Percentiles rank a stretch among this genome's conserved stretches.
Evolutionary conservation across 2,797 vertebrate genomes (phyloP).

Genomic region (Poecilia wingei): DNA sequence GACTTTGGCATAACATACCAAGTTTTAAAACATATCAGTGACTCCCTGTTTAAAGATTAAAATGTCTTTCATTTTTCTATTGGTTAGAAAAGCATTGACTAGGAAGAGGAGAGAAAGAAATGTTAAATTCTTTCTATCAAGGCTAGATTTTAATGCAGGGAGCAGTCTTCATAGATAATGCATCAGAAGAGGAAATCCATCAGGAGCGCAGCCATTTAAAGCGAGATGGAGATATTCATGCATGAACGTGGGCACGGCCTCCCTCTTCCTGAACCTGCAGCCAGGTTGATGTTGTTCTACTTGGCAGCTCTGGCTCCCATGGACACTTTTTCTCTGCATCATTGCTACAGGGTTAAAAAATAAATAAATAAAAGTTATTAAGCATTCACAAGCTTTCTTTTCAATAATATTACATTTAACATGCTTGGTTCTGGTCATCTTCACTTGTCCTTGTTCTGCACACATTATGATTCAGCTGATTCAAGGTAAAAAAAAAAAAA

Average conservation of each 20-base stretch:
- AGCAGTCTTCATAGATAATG: constrained; percentile 79
- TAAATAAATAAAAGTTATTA: constrained; percentile 53
- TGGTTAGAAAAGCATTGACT: constrained; percentile 45
- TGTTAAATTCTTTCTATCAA: constrained; percentile 53
- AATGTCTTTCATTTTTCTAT: constrained; percentile 53
- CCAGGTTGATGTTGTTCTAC: constrained; percentile 48
- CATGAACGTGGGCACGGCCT: constrained; percentile 47
- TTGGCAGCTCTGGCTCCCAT: constrained; percentile 25
- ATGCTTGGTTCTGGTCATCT: constrained; percentile 45
- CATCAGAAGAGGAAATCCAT: constrained; percentile 76
- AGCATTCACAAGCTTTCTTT: constrained; percentile 64
- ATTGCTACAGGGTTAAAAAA: constrained; percentile 45
- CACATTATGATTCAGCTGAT: constrained; percentile 38
- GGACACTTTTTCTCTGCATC: constrained; percentile 18
- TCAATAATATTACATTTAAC: constrained; percentile 42
- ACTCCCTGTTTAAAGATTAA: constrained; percentile 32
- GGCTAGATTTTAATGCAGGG: constrained; percentile 56
- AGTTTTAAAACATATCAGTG: not conserved
- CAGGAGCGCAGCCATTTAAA: constrained; percentile 71
- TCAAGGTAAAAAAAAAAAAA: constrained; percentile 46
- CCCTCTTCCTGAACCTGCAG: constrained; percentile 33
- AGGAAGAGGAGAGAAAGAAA: constrained; percentile 44
- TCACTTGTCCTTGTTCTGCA: not conserved
- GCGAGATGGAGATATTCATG: constrained; percentile 66
- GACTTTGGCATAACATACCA: not conserved